A percentile compares a stretch with the other conserved stretches of the same genome.
Evolutionary conservation across 2,888 invertebrate genomes (phyloP).

Genomic region (Metopia argyrocephala): DNA sequence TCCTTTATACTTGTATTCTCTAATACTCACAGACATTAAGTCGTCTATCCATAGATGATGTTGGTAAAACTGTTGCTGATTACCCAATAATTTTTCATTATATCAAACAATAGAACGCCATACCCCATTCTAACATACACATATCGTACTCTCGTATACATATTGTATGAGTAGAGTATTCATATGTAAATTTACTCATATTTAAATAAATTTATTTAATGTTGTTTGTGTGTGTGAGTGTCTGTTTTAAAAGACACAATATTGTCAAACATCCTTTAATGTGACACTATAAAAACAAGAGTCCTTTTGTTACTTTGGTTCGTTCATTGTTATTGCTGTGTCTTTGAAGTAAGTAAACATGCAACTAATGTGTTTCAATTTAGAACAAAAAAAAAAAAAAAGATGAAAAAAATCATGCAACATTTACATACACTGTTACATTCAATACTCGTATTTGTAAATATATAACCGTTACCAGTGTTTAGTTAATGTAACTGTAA

Average conservation of each 20-base stretch:
- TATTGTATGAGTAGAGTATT: constrained; percentile 33
- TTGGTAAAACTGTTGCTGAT: constrained; percentile 59
- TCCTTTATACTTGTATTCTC: constrained; percentile 28
- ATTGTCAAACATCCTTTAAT: constrained; percentile 61
- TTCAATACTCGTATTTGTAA: constrained; percentile 20
- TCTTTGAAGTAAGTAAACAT: constrained; percentile 60
- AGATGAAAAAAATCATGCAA: neutral
- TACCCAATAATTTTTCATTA: constrained; percentile 62
- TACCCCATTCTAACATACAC: neutral
- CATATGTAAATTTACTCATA: constrained; percentile 59
- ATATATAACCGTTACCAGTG: constrained; percentile 36
- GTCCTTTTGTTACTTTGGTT: constrained; percentile 48
- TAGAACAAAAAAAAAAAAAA: neutral
- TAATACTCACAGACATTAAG: neutral
- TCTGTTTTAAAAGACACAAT: constrained; percentile 49
- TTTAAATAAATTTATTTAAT: constrained; percentile 43
- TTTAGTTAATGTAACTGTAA: constrained; percentile 51
- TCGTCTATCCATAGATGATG: constrained; percentile 13
- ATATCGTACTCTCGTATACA: neutral
- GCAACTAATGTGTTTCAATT: constrained; percentile 64
- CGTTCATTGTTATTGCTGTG: constrained; percentile 18
- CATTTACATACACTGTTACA: neutral
- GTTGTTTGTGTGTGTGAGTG: constrained; percentile 3
- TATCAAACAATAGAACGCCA: constrained; percentile 55
- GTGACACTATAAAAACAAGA: constrained; percentile 44